Conservation (phyloP, 2,113 vertebrate species). For the Neogale vison region DNA sequence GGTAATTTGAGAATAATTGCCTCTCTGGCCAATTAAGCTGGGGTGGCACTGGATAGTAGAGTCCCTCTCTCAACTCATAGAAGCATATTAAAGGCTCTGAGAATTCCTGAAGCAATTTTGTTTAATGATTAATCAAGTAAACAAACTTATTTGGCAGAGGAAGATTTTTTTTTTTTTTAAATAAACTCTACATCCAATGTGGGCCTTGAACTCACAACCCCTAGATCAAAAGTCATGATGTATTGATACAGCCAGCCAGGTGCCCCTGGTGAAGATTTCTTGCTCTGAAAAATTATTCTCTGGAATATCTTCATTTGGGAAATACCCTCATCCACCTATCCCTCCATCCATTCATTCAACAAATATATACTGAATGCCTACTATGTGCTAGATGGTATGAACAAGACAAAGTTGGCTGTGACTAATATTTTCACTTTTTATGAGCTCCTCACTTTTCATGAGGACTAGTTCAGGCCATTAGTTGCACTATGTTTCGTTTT, state of each 20-base stretch:
- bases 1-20: neutral
- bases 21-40: neutral
- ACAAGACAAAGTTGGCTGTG: neutral
- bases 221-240: neutral
- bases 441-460: neutral
- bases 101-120: neutral
- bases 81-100: neutral
- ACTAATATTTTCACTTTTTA: neutral
- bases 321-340: neutral
- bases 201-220: neutral
- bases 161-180: neutral
- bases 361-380: neutral
- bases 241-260: neutral
- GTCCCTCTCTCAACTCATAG: neutral
- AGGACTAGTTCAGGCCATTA: neutral
- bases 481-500: neutral
- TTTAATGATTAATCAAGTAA: neutral
- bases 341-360: neutral
- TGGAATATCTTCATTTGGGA: conserved; percentile 24
- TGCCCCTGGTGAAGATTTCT: neutral
- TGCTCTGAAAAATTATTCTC: neutral
- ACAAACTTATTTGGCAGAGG: neutral
- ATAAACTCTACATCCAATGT: neutral
- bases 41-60: neutral
- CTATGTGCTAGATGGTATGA: neutral